phyloP scores from a whole-genome alignment of 2,797 vertebrate species.

The Sphenopsis melanotis region DNA sequence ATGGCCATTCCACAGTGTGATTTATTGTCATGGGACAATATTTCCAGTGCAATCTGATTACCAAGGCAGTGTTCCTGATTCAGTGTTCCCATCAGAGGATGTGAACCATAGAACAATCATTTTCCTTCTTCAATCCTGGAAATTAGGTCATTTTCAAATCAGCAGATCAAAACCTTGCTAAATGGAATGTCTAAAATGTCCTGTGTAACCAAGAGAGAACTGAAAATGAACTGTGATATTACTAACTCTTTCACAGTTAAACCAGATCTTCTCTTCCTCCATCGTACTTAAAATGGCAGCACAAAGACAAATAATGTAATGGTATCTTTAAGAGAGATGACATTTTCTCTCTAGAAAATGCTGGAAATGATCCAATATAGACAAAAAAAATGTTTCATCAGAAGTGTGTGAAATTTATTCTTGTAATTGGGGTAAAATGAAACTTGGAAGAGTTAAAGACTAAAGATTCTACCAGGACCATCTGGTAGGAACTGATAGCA shows the following conservation, averaged over 20 bases:
- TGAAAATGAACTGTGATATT: neutral
- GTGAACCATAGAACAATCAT: neutral
- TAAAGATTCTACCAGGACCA: neutral
- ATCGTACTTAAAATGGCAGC: slow-evolving; percentile 8
- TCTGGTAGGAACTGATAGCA: slow-evolving; percentile 15
- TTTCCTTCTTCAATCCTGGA: neutral
- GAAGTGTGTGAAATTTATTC: neutral
- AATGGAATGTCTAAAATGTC: slow-evolving; percentile 5
- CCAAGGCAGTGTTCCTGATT: neutral
- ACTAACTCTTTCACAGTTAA: slow-evolving; percentile 42
- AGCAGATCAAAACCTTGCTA: slow-evolving; percentile 5
- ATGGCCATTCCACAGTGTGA: neutral
- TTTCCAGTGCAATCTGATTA: slow-evolving; percentile 32
- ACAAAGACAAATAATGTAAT: slow-evolving; percentile 20
- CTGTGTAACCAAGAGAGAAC: slow-evolving; percentile 31
- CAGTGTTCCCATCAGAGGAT: neutral
- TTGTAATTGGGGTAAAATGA: neutral
- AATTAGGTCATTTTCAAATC: neutral
- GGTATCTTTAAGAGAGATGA: slow-evolving; percentile 19
- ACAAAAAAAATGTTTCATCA: neutral
- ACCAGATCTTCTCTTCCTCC: neutral
- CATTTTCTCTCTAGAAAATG: slow-evolving; percentile 27
- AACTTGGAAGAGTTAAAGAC: slow-evolving; percentile 33
- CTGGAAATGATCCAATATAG: slow-evolving; percentile 21
- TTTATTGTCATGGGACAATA: slow-evolving; percentile 27